Evolutionary conservation across 2,797 vertebrate species (phyloP).

Genomic region (Rhinophrynus dorsalis): DNA sequence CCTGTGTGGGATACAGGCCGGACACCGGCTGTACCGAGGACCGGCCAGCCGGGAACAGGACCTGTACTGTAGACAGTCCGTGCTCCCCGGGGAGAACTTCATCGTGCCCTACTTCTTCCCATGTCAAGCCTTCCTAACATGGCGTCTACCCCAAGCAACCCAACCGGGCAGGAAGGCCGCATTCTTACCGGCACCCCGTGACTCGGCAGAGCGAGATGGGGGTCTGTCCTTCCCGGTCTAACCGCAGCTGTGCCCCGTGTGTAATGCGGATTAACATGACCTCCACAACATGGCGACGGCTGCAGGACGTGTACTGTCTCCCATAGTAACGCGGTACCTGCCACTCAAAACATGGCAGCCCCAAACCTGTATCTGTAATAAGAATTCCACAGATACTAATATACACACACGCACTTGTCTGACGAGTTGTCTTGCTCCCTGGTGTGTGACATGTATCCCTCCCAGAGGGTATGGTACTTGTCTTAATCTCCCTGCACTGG

Average conservation of each 20-base stretch:
- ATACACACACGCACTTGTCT: no score
- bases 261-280: background rate
- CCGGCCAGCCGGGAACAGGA: background rate
- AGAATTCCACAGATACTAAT: no score
- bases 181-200: no score
- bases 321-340: background rate
- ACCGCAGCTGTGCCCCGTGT: no score
- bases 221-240: background rate
- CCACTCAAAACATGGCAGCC: background rate
- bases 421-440: no score
- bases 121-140: slow-evolving; percentile 5
- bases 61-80: no score
- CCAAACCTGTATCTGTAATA: no score
- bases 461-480: no score
- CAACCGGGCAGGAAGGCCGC: no score
- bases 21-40: background rate
- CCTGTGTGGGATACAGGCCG: background rate
- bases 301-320: background rate
- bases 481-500: no score
- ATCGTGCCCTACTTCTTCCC: background rate
- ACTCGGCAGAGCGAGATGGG: background rate
- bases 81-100: background rate
- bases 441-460: no score
- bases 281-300: background rate
- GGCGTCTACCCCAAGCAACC: no score